Evolutionary conservation across 2,113 vertebrate species (phyloP).

Genomic region (Opisthocomus hoazin): DNA sequence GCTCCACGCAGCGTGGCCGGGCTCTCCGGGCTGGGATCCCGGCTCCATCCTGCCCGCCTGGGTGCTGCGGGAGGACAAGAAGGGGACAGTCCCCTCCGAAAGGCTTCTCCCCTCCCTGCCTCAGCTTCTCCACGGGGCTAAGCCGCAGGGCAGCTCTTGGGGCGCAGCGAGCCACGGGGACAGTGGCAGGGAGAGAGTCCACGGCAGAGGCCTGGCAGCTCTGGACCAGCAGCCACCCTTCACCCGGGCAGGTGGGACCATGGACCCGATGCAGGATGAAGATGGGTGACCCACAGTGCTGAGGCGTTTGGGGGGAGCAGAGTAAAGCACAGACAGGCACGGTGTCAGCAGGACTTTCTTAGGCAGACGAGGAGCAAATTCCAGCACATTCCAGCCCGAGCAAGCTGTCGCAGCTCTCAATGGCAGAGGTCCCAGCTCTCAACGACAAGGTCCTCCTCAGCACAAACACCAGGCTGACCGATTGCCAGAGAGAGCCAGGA

Average conservation of each 20-base stretch:
- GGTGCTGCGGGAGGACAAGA: background rate
- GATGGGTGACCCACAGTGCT: accelerated
- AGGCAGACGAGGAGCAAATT: background rate
- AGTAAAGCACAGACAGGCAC: background rate
- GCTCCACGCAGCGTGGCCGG: accelerated
- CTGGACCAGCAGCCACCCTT: background rate
- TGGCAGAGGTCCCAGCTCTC: background rate
- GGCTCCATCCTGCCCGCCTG: accelerated
- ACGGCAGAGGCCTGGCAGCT: background rate
- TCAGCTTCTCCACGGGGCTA: background rate
- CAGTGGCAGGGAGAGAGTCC: background rate
- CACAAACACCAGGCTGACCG: background rate
- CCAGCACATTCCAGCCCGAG: accelerated
- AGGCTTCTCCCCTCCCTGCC: background rate
- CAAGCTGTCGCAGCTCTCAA: background rate
- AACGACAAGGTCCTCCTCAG: background rate
- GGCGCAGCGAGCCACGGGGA: background rate
- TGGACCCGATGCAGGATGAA: background rate
- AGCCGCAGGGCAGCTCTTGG: background rate
- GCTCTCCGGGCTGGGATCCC: background rate
- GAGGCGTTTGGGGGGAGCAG: background rate
- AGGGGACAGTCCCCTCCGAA: accelerated
- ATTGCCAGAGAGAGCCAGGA: background rate
- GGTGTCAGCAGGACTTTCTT: background rate
- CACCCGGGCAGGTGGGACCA: background rate